Evolutionary conservation across 2,113 vertebrate genomes (phyloP).

Genomic region (Sinocyclocheilus rhinocerous): DNA sequence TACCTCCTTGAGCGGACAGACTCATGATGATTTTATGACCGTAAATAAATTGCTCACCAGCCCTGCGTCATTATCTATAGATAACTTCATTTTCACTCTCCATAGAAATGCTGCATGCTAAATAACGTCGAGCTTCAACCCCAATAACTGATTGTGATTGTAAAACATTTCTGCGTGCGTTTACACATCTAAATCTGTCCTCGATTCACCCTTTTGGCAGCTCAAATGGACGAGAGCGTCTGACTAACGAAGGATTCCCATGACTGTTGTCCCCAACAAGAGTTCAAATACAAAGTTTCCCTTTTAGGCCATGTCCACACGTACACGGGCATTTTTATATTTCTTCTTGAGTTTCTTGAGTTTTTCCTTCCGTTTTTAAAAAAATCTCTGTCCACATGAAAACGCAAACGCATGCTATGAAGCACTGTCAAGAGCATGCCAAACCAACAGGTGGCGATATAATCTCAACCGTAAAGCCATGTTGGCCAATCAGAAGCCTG

Average conservation of each 20-base stretch:
- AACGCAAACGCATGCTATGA: too few relatives aligned
- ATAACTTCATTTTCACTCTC: background rate
- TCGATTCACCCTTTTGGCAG: conserved; percentile 17
- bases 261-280: background rate
- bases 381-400: too few relatives aligned
- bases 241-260: background rate
- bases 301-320: background rate
- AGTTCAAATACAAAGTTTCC: conserved; percentile 39
- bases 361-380: too few relatives aligned
- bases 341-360: too few relatives aligned
- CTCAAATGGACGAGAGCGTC: conserved; percentile 21
- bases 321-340: too few relatives aligned
- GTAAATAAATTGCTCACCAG: conserved; percentile 18
- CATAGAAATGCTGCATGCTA: conserved; percentile 26
- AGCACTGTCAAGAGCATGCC: too few relatives aligned
- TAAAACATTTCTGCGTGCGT: conserved; percentile 38
- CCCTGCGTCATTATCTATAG: conserved; percentile 1
- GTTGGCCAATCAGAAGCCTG: too few relatives aligned
- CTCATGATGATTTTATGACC: conserved; percentile 11
- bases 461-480: too few relatives aligned
- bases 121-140: conserved; percentile 25
- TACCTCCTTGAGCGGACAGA: conserved; percentile 26
- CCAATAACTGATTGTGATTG: conserved; percentile 43
- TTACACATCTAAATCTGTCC: conserved; percentile 46
- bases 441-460: too few relatives aligned